These are phyloP conservation scores for Clavelina lepadiformis DNA, from an alignment of 23 tunicate genomes.

Conservation along the genomic window DNA sequence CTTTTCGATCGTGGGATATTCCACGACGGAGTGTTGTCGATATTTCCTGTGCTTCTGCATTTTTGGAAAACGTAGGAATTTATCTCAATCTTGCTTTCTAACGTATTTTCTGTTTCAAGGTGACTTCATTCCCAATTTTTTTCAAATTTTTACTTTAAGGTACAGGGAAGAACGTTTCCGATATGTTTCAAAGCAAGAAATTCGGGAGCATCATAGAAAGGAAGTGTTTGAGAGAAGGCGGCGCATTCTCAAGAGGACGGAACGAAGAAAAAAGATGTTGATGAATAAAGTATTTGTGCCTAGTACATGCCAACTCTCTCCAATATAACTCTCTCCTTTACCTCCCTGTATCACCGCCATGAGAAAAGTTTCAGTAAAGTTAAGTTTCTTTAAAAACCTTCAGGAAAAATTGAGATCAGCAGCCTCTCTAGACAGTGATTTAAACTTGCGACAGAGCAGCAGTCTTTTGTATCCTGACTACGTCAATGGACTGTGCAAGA, in stretches of 20 bases:
- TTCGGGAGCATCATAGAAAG: slow-evolving; percentile 13
- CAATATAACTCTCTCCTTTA: too few species aligned
- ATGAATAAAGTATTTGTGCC: too few species aligned
- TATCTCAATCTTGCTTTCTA: not conserved
- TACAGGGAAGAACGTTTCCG: slow-evolving; percentile 20
- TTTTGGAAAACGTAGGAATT: slow-evolving; percentile 59
- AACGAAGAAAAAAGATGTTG: too few species aligned
- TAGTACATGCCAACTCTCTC: too few species aligned
- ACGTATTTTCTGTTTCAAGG: slow-evolving; percentile 2
- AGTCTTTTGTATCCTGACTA: slow-evolving; percentile 24
- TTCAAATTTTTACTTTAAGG: not conserved
- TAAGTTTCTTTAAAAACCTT: too few species aligned
- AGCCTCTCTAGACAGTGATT: not conserved
- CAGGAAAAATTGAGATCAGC: too few species aligned
- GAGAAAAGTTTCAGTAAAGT: too few species aligned
- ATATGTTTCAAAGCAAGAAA: slow-evolving; percentile 35
- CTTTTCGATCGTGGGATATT: slow-evolving; percentile 34
- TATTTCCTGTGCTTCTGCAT: slow-evolving; percentile 49
- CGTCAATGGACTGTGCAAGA: slow-evolving; percentile 4
- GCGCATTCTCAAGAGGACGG: not conserved
- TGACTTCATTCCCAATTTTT: not conserved
- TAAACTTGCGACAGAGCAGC: not conserved
- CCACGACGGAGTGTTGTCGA: slow-evolving; percentile 38
- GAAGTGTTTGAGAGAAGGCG: slow-evolving; percentile 23
- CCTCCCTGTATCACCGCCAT: too few species aligned